Evolutionary conservation across 2,888 invertebrate genomes (phyloP), one percentile per base, ranked within the genome.

Genomic region (Drosophila anomalata): DNA sequence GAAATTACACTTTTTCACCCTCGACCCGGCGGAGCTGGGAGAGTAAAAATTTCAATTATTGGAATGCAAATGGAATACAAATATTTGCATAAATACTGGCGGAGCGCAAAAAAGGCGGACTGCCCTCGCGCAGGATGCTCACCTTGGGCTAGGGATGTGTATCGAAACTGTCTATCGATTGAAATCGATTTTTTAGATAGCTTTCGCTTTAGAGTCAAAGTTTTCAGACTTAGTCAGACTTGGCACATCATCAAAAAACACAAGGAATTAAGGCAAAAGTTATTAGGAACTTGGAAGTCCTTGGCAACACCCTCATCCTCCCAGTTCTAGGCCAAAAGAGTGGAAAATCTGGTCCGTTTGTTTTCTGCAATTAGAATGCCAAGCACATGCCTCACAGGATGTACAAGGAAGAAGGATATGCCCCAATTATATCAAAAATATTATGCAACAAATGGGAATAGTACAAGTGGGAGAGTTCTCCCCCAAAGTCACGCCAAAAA

Each of bases 11-110:
- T 72, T 73, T 66, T 56, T 42, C 31, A 26, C n/a, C 24, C 4
- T 12, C 20, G 14, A 9, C n/a, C 7, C 36, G 14, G 52, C 41
- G 9, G 29, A 8, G 26, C 26, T 0, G 26, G 26, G 63, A 61
- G 78, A 69, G 78, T 78, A 82, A 87, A 86, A 87, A 79, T 83
- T 82, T 82, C 81, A 88, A 82, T 82, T 88, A 86, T 85, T 82
- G 83, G 87, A 88, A 82, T 88, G 81, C 81, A 82, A 82, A 82
- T 82, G 81, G 88, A 87, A 88, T 79, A 87, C 87, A 82, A 82
- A 88, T 82, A 82, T 82, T 82, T 82, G 88, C 88, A 88, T 88
- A 84, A 87, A 85, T 72, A 77, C 77, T 63, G 71, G 54, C 20
- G 20, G 20, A 31, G 62, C 56, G 52, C 61, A 68, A 68, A 66